Evolutionary conservation across 2,113 vertebrate genomes (phyloP).

Genomic region (Origma solitaria): DNA sequence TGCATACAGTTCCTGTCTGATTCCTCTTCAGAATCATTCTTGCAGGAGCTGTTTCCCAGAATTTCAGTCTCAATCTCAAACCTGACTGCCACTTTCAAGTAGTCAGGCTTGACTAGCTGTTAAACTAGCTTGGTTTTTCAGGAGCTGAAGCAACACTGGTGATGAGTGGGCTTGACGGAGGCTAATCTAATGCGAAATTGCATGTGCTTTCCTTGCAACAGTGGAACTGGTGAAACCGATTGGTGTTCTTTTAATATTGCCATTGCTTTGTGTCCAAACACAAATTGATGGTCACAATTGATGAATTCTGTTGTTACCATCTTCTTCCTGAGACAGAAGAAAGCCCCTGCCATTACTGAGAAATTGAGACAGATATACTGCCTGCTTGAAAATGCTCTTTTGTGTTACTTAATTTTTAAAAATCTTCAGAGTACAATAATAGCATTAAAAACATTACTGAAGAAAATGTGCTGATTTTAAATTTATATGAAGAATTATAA

Average conservation of each 20-base stretch:
- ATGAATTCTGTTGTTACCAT: neutral
- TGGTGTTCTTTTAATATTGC: neutral
- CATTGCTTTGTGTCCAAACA: neutral
- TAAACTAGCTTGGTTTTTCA: neutral
- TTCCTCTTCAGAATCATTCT: neutral
- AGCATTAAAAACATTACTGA: neutral
- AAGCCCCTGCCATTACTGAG: neutral
- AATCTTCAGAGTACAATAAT: neutral
- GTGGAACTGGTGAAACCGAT: neutral
- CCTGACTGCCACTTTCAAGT: neutral
- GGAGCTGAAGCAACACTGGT: neutral
- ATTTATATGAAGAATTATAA: neutral
- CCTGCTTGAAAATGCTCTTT: neutral
- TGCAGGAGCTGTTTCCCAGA: neutral
- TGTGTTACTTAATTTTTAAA: neutral
- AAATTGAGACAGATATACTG: neutral
- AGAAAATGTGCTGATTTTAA: neutral
- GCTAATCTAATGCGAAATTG: neutral
- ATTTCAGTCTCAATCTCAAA: neutral
- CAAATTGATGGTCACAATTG: fast-evolving
- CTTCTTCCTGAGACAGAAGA: neutral
- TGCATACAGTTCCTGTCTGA: neutral
- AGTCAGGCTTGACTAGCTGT: neutral
- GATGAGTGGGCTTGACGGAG: neutral
- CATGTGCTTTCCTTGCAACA: neutral